Evolutionary conservation across 2,888 invertebrate genomes (phyloP).

Genomic region (Onchidella celtica): DNA sequence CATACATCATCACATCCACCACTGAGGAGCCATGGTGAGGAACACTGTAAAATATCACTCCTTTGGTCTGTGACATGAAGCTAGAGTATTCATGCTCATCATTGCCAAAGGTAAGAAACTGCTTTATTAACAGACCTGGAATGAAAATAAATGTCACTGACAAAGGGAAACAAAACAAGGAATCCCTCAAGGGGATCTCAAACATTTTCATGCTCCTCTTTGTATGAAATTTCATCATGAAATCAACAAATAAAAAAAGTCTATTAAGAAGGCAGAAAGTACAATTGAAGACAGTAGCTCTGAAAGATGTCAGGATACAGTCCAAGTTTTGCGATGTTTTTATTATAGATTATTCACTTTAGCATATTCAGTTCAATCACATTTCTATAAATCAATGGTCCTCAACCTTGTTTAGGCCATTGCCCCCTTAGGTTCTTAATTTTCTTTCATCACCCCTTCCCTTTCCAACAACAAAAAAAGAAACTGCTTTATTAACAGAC

Average conservation of each 20-base stretch:
- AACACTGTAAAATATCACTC: conserved; percentile 93
- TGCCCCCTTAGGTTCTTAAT: no score
- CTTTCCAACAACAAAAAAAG: no score
- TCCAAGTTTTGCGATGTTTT: no score
- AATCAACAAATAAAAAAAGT: neutral
- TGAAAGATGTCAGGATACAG: no score
- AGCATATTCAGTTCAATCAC: no score
- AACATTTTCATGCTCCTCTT: neutral
- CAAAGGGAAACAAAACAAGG: neutral
- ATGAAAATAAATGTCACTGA: no score
- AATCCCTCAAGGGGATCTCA: neutral
- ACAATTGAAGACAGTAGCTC: no score
- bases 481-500: conserved; percentile 92
- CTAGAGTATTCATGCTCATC: conserved; percentile 82
- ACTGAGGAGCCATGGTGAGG: conserved; percentile 93
- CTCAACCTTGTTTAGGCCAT: no score
- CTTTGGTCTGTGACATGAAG: conserved; percentile 88
- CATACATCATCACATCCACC: conserved; percentile 85
- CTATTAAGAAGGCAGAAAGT: neutral
- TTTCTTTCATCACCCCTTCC: no score
- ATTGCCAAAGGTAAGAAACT: conserved; percentile 84
- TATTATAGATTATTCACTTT: no score
- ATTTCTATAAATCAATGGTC: no score
- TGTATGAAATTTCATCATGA: no score
- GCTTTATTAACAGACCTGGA: conserved; percentile 89